phyloP scores from a whole-genome alignment of 2,888 invertebrate genomes.

The Mesopsocus fuscifrons region DNA sequence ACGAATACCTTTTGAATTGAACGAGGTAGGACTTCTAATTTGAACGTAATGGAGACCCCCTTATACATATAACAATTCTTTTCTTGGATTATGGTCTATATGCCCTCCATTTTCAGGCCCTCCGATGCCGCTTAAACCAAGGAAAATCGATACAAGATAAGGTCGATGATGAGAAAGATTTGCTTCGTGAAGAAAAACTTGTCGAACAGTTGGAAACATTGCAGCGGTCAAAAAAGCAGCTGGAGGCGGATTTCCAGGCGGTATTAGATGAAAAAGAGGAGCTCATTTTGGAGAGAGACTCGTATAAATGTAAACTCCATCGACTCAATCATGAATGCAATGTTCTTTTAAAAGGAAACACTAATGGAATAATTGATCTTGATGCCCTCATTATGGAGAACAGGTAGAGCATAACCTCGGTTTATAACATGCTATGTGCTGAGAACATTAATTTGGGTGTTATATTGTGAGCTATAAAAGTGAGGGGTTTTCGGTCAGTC shows the following conservation, averaged over 20 bases:
- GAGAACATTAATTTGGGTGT: no score
- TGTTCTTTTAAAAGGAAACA: conserved; percentile 37
- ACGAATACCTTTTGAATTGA: no score
- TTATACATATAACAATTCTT: no score
- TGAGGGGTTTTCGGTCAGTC: neutral
- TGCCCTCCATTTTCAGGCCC: conserved; percentile 25
- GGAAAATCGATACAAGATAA: conserved; percentile 11
- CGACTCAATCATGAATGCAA: conserved; percentile 62
- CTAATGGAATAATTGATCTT: conserved; percentile 39
- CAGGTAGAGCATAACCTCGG: conserved; percentile 34
- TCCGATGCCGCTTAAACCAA: conserved; percentile 22
- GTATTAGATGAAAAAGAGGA: conserved; percentile 75
- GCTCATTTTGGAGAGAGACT: conserved; percentile 56
- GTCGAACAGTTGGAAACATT: conserved; percentile 41
- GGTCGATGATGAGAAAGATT: conserved; percentile 19
- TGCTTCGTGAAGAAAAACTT: conserved; percentile 44
- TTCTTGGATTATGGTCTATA: no score
- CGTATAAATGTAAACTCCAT: conserved; percentile 66
- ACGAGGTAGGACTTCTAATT: no score
- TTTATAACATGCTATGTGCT: no score
- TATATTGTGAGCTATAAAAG: neutral
- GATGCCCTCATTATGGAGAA: conserved; percentile 67
- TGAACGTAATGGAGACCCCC: no score
- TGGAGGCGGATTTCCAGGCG: conserved; percentile 55
- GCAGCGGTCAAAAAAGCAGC: conserved; percentile 46